phyloP scores from a whole-genome alignment of 2,113 vertebrate species.

The Puma concolor region DNA sequence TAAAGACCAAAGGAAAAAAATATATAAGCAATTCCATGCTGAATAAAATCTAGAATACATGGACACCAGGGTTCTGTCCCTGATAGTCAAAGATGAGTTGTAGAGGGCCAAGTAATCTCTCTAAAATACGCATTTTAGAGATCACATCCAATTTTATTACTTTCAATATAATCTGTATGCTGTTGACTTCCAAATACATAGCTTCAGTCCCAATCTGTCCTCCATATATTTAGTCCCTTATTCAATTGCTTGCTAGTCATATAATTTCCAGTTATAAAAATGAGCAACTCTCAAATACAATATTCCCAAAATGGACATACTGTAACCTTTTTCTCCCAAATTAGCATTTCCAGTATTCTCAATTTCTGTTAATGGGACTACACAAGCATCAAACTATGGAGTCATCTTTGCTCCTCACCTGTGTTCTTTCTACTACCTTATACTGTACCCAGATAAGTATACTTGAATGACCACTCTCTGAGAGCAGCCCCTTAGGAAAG shows the following conservation, averaged over 20 bases:
- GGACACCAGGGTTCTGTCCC: background rate
- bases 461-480: background rate
- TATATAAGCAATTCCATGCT: background rate
- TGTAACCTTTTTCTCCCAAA: background rate
- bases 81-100: background rate
- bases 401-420: background rate
- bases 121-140: background rate
- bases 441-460: background rate
- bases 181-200: background rate
- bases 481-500: background rate
- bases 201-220: background rate
- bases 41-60: background rate
- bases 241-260: background rate
- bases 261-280: background rate
- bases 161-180: background rate
- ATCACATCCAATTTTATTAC: background rate
- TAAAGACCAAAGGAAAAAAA: slow-evolving; percentile 1
- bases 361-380: background rate
- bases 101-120: background rate
- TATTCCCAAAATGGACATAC: background rate
- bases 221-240: background rate
- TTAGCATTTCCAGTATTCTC: background rate
- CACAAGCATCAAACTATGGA: background rate
- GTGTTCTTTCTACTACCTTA: background rate
- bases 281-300: background rate